Base-by-base conservation (phyloP, 2,797 vertebrate species). In the Myotis pilosus region DNA sequence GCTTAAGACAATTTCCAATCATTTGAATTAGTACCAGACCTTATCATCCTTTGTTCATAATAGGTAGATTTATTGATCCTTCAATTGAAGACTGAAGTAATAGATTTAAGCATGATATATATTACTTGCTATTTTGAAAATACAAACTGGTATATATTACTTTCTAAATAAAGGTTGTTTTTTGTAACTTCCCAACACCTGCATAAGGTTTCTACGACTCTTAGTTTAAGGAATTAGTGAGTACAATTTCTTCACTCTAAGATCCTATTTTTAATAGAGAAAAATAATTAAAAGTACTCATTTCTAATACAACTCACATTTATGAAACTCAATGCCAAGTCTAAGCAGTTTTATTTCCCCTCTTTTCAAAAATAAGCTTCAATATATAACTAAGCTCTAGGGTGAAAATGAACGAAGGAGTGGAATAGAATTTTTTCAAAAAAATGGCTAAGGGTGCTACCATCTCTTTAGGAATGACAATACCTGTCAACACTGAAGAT, bases 291-390 rank as follows among this genome's bases (percentile, higher is more conserved):
- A 49, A 93, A 90, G 23, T 44, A 83, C 0, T 55, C 47, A 25
- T 30, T 83, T 36, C 78, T 62, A 80, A 66, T 36, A 87, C 7
- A 87, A 9, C 7, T 83, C 44, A 87, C 8, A 53, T 44, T 72
- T 69, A 80, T 69, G 53, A 93, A 72, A 76, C 44, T 33, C 23
- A 91, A 81, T 25, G 8, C 33, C 20, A 84, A 64, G 4, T 22
- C 22, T 75, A 38, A 87, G 15, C 10, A 84, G 47, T 85, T 95
- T 78, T 62, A 82, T 25, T 81, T 87, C 28, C 22, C 66, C 7
- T 78, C 38, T 74, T 85, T 76, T 94, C 28, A 68, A 78, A 89
- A 93, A 53, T 33, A 86, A 74, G 38, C 19, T 78, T 91, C 33
- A 53, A 28, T 22, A 72, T 79, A 44, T n/a, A 72, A 23, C 78